Conservation (phyloP, 2,797 vertebrate genomes). For the Aplochiton taeniatus region DNA sequence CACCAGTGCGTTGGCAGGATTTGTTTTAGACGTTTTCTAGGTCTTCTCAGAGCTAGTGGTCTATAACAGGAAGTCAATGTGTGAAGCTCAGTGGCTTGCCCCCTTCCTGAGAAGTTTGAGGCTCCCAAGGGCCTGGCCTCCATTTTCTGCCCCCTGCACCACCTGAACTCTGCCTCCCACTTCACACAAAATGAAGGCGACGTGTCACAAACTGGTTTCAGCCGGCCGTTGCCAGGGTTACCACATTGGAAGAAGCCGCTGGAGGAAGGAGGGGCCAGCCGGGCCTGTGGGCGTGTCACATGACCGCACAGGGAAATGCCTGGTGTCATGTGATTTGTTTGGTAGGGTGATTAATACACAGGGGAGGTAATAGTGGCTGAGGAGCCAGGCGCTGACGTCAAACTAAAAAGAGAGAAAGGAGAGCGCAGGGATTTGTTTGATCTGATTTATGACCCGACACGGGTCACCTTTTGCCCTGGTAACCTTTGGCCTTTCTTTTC, state of each 20-base stretch:
- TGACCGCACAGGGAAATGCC: conserved; percentile 83
- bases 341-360: conserved; percentile 75
- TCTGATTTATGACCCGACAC: conserved; percentile 1
- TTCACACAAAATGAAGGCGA: conserved; percentile 88
- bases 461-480: conserved; percentile 53
- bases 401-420: conserved; percentile 11
- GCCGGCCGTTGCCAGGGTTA: conserved; percentile 91
- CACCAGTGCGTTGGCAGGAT: no score
- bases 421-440: conserved; percentile 12
- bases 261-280: conserved; percentile 69
- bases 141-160: conserved; percentile 79
- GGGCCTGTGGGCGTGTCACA: conserved; percentile 77
- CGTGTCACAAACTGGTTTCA: conserved; percentile 88
- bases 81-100: conserved; percentile 48
- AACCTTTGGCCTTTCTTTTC: conserved; percentile 28
- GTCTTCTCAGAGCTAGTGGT: conserved; percentile 38
- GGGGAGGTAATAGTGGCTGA: conserved; percentile 70
- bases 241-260: conserved; percentile 79
- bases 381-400: conserved; percentile 40
- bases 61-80: conserved; percentile 66
- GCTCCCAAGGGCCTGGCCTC: conserved; percentile 69
- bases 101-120: conserved; percentile 70
- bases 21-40: no score
- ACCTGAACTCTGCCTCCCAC: conserved; percentile 85
- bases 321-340: conserved; percentile 81